Evolutionary conservation across 2,888 invertebrate species (phyloP), one percentile per base, ranked within the genome.

Genomic region (Hesperia comma): DNA sequence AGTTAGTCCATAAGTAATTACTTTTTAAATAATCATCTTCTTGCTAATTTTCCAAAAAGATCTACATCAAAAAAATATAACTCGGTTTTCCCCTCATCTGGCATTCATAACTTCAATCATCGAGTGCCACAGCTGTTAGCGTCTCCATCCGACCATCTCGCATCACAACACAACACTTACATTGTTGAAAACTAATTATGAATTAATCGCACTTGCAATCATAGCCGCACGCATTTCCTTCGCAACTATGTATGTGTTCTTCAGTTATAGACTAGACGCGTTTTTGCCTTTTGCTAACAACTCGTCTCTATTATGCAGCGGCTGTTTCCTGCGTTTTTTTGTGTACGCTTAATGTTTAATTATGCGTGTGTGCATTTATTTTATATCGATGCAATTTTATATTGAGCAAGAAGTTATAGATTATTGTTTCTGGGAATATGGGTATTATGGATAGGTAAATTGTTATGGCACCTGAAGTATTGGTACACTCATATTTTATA

Each of bases 161-260:
- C 54, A 62, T 54, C 54, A 32, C 54, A 40, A 17, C 54, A 32
- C 54, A 40, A 17, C 37, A 53, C 15, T 17, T 51, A 64, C 58
- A 58, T 53, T 53, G 64, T 64, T 58, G 64, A 41, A 32, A 26
- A 53, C 40, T 53, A 57, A 58, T 51, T 41, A 58, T 53, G 51
- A 21, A 41, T 26, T 63, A 56, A 40, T 55, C 19, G 14, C 6
- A 41, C 40, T 64, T 17, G 63, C 57, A 51, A 58, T 55, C 56
- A 6, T 19, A 49, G 49, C 40, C 17, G 49, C 57, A 57, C 40
- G 54, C 53, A 40, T 64, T 51, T 41, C 17, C 14, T 58, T 64
- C 21, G 5, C 1, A 53, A 21, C 21, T 57, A 26, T 32, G 21
- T 57, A 26, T 32, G 21, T 49, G 17, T 49, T 37, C 51, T 49